phyloP scores from a whole-genome alignment of 2,797 vertebrate genomes.

The Sebastes vulpes region DNA sequence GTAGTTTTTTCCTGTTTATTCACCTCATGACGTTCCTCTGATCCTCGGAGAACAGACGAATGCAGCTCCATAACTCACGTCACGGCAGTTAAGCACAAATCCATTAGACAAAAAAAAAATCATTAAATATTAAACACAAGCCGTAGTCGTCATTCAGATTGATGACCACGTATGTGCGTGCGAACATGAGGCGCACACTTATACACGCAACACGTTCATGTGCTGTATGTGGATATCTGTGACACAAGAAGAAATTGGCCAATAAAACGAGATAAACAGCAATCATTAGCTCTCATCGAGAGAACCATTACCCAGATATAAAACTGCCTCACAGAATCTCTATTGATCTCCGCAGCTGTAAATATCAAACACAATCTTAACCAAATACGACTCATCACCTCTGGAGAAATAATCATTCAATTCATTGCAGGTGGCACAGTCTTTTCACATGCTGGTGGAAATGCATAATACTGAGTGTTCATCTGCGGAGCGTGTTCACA shows the following conservation, averaged over 20 bases:
- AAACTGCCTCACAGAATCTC: not conserved
- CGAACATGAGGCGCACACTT: not conserved
- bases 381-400: conserved; percentile 28
- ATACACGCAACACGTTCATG: not conserved
- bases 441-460: not conserved
- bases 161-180: not conserved
- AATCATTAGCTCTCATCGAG: conserved; percentile 35
- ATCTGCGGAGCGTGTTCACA: not conserved
- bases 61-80: conserved; percentile 20
- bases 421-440: not conserved
- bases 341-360: conserved; percentile 41
- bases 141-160: not conserved
- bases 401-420: not conserved
- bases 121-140: conserved; percentile 58
- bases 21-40: not conserved
- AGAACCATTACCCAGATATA: conserved; percentile 33
- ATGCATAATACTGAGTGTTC: not conserved
- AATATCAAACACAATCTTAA: conserved; percentile 29
- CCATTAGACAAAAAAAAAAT: conserved; percentile 36
- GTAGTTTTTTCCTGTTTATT: not conserved
- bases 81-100: conserved; percentile 29
- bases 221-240: not conserved
- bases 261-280: conserved; percentile 51
- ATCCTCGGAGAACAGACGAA: conserved; percentile 3
- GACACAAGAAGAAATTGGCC: conserved; percentile 26